phyloP scores from a whole-genome alignment of 2,888 invertebrate genomes.

The Lithodes maja region DNA sequence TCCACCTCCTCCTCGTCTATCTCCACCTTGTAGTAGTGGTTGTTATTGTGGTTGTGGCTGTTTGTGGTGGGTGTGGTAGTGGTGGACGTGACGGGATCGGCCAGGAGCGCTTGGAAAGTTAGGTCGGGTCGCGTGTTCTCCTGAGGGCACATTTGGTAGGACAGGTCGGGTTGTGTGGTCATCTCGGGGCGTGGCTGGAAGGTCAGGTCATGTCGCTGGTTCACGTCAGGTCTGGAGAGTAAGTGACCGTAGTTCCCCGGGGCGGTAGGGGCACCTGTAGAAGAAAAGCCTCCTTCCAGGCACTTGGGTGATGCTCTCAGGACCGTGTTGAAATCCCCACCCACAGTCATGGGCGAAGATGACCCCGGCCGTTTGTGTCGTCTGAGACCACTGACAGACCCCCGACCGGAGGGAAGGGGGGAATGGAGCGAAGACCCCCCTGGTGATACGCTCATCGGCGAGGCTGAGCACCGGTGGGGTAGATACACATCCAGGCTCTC shows the following conservation, averaged over 20 bases:
- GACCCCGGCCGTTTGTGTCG: slow-evolving; percentile 65
- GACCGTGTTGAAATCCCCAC: slow-evolving; percentile 74
- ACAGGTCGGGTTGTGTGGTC: slow-evolving; percentile 37
- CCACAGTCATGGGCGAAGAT: slow-evolving; percentile 63
- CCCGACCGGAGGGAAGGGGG: slow-evolving; percentile 49
- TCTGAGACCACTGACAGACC: slow-evolving; percentile 50
- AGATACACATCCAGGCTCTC: slow-evolving; percentile 45
- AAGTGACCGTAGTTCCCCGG: slow-evolving; percentile 66
- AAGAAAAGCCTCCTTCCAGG: slow-evolving; percentile 71
- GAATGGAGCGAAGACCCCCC: slow-evolving; percentile 56
- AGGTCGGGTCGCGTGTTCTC: no score
- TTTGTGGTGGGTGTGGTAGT: neutral
- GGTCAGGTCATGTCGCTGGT: slow-evolving; percentile 29
- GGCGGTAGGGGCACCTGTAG: slow-evolving; percentile 20
- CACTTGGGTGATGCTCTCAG: slow-evolving; percentile 75
- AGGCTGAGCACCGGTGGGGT: slow-evolving; percentile 36
- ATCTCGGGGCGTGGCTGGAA: slow-evolving; percentile 35
- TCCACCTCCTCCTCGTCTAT: slow-evolving; percentile 67
- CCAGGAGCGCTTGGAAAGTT: neutral
- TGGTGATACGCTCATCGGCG: slow-evolving; percentile 68
- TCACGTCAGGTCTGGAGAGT: slow-evolving; percentile 56
- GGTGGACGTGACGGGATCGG: neutral
- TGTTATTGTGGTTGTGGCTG: slow-evolving; percentile 28
- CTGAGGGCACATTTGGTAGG: neutral
- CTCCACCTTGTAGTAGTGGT: slow-evolving; percentile 33